Percentiles rank a stretch among this genome's conserved stretches.
These are phyloP conservation scores for Trissolcus japonicus DNA, from an alignment of 2,888 invertebrate genomes.

Conservation along the genomic window DNA sequence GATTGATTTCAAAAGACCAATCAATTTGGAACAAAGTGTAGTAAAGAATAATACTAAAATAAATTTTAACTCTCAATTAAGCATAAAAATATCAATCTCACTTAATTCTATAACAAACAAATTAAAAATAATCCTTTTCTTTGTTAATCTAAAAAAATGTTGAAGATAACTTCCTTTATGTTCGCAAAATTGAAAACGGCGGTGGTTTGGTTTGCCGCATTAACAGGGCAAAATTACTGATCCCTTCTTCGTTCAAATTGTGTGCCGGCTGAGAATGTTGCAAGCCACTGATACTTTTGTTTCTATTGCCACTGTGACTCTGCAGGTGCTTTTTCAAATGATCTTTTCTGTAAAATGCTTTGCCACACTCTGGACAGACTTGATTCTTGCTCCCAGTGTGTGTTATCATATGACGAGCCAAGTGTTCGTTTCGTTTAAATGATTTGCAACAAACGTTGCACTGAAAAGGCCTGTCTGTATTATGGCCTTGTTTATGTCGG, in stretches of 20 bases:
- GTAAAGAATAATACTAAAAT: no score
- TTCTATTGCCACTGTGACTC: constrained; percentile 84
- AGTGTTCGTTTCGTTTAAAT: constrained; percentile 88
- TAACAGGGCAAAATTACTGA: constrained; percentile 70
- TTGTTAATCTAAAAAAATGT: neutral
- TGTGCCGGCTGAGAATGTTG: constrained; percentile 76
- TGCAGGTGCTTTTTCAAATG: constrained; percentile 88
- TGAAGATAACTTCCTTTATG: constrained; percentile 61
- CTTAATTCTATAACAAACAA: neutral
- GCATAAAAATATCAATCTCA: no score
- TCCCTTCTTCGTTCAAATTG: constrained; percentile 66
- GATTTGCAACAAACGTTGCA: constrained; percentile 87
- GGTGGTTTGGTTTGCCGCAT: constrained; percentile 73
- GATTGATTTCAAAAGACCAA: no score
- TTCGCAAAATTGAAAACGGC: constrained; percentile 72
- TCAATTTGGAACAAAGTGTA: no score
- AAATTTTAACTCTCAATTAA: no score
- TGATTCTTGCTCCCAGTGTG: constrained; percentile 91
- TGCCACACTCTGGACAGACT: constrained; percentile 85
- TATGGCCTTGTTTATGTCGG: constrained; percentile 87
- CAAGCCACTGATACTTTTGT: constrained; percentile 78
- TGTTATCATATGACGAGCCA: constrained; percentile 89
- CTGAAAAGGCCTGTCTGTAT: constrained; percentile 87
- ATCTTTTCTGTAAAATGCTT: constrained; percentile 86
- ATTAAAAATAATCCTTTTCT: neutral